Percentiles rank a stretch among this genome's conserved stretches.
phyloP scores from a whole-genome alignment of 2,113 vertebrate genomes.

The Tetrao urogallus region DNA sequence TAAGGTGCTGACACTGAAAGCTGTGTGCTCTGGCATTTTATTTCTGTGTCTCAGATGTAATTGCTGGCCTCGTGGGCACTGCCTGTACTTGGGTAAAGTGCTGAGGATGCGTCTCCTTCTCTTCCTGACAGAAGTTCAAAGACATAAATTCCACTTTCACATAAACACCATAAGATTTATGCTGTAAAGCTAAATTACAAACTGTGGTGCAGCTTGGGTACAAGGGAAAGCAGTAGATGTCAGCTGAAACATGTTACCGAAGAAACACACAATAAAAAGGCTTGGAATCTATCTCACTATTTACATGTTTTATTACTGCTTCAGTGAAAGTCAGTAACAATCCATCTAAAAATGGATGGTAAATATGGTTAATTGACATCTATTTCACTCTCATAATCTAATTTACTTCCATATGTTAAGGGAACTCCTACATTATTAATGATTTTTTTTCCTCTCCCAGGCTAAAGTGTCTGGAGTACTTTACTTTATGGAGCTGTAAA shows the following conservation, averaged over 20 bases:
- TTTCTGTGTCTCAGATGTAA: not conserved
- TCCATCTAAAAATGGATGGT: not conserved
- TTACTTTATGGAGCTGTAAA: not conserved
- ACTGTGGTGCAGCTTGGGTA: not conserved
- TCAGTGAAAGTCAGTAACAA: not conserved
- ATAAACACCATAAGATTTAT: not conserved
- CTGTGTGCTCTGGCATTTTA: not conserved
- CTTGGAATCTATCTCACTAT: not conserved
- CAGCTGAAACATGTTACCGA: not conserved
- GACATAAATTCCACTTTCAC: not conserved
- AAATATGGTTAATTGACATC: not conserved
- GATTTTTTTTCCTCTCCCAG: not conserved
- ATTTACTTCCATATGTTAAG: not conserved
- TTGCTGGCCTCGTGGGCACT: accelerated
- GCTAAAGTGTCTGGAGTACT: not conserved
- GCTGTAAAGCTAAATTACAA: not conserved
- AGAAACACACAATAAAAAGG: not conserved
- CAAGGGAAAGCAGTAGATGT: not conserved
- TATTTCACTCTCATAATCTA: not conserved
- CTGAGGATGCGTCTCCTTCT: not conserved
- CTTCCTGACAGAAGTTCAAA: not conserved
- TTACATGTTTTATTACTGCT: not conserved
- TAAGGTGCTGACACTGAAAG: not conserved
- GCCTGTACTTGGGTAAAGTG: not conserved
- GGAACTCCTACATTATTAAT: not conserved